phyloP scores from a whole-genome alignment of 2,797 vertebrate genomes.

The Emydoidea blandingii region DNA sequence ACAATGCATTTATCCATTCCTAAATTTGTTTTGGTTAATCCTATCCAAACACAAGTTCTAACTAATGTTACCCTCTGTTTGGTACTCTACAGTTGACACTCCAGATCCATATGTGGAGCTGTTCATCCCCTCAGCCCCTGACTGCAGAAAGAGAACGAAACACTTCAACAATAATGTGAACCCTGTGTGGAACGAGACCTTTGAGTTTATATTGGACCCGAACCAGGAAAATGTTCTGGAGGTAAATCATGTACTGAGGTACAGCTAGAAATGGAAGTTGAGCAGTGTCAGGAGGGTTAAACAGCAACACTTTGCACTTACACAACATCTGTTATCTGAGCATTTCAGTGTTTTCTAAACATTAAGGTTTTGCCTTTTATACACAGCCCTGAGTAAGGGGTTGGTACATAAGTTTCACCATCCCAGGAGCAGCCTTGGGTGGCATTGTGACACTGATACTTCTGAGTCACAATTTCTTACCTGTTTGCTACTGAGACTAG shows the following conservation, averaged over 20 bases:
- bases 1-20: background rate
- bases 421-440: background rate
- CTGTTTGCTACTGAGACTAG: background rate
- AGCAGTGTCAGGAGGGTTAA: background rate
- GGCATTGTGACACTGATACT: background rate
- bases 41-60: background rate
- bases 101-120: conserved; percentile 98
- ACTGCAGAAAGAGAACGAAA: conserved; percentile 94
- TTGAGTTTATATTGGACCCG: conserved; percentile 95
- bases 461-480: background rate
- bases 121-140: conserved; percentile 93
- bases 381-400: background rate
- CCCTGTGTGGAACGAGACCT: conserved; percentile 95
- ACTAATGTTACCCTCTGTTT: background rate
- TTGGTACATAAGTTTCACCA: background rate
- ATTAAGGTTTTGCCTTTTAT: background rate
- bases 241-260: conserved; percentile 79
- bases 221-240: conserved; percentile 93
- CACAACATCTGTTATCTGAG: background rate
- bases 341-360: background rate
- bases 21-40: background rate
- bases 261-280: background rate
- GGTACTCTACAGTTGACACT: conserved; percentile 89
- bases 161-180: conserved; percentile 96
- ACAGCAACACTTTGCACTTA: accelerated